Base-by-base conservation (phyloP, 2,113 vertebrate genomes). In the Meles meles region DNA sequence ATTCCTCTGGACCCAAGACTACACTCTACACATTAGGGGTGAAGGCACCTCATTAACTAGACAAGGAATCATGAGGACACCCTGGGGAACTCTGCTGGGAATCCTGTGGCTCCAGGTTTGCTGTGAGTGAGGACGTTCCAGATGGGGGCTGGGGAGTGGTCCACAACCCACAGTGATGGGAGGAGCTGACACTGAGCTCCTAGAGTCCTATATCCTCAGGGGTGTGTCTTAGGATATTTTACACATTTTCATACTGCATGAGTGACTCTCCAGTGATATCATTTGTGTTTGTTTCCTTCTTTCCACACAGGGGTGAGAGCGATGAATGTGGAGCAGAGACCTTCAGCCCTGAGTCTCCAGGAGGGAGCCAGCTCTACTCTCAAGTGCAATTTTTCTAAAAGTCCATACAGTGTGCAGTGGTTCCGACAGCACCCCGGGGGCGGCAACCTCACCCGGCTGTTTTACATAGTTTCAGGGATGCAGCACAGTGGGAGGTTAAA, bases 11-110 rank as follows among this genome's bases (percentile, higher is more conserved):
- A 20, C 17, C 17, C 42, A 85, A 14, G 52, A 23, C n/a, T 39
- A 59, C 3, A 17, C 17, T 11, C 10, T 59, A 5, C 37, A 74
- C 27, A 63, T 39, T 6, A 42, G 21, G 52, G 8, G 31, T 5
- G 31, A 27, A 27, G 13, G 3, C 29, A 44, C 2, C 20, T 3
- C 23, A 93, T 14, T 1, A 3, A n/a, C 13, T 0, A 5, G 11
- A 3, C 18, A 77, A 63, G 47, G 13, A 27, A 29, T n/a, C 92
- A 97, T 97, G 93, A 23, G 65, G 39, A 95, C 49, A 49, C 42
- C 1, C 37, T 12, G 42, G 31, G 39, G 29, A n/a, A 6, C 39
- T 65, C 23, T 67, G 15, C 47, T 95, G 77, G 86, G 25, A 23
- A 13, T 76, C 5, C 72, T 76, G 72, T 76, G 72, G 39, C 0